Evolutionary conservation across 2,888 invertebrate species (phyloP), one percentile per base, ranked within the genome.

Genomic region (Acrobasis suavella): DNA sequence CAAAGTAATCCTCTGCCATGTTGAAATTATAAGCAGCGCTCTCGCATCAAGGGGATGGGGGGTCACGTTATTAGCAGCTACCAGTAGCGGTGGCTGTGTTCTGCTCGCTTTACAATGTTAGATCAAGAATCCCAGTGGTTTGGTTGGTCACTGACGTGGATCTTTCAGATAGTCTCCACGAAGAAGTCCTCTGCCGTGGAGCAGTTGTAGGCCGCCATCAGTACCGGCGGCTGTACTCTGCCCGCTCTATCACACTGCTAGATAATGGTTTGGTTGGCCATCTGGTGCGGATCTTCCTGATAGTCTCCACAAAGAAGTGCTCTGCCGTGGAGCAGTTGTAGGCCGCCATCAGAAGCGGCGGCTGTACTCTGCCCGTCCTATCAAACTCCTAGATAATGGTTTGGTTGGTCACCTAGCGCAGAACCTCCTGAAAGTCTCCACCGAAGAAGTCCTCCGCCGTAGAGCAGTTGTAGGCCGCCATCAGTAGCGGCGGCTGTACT

Each of bases 331-430:
- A 87, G 42, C 95, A 96, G 82, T 95, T 94, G 80, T 96, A 95
- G 0, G 97, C 97, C 62, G 94, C 92, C 96, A 99, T 96, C 58
- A 99, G 85, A 0, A 96, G 94, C 70, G 98, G 98, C 54, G 95
- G 88, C 64, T 93, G 87, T 39, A 39, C 32, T 39, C 10, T 10
- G 10, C 9, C 39, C 39, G 8, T 9, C 1, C 39, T 9, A 10
- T 39, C 39, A 7, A 1, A 39, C 9, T 39, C 2, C 1, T 9
- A 39, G 39, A 14, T 42, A 42, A 8, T 39, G 10, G 10, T 39
- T 39, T 39, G 39, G 9, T 9, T 1, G 9, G 54, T 72, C 87
- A 97, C 97, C 96, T 98, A 1, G 97, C 93, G 22, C 22, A 5
- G 22, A 22, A 95, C 75, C 95, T 95, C 76, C 93, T 94, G 15